A percentile compares a stretch with the other conserved stretches of the same genome.
Conservation (phyloP, 2,113 vertebrate species). For the Hystrix brachyura region DNA sequence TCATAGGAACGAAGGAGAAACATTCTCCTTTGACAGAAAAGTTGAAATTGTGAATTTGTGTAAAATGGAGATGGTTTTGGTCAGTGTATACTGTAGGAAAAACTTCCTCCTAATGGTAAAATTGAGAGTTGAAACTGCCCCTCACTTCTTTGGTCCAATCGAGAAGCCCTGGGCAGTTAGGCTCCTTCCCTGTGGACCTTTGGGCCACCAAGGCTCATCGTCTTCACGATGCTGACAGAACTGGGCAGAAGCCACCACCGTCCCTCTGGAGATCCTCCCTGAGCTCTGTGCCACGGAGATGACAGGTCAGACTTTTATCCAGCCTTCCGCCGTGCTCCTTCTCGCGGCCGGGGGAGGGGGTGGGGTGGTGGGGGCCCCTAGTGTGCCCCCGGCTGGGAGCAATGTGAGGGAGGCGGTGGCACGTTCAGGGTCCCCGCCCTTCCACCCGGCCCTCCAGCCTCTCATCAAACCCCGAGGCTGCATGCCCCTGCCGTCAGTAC, state of each 20-base stretch:
- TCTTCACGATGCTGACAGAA: neutral
- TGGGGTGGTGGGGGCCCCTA: too few relatives aligned
- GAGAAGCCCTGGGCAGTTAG: neutral
- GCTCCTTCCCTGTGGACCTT: neutral
- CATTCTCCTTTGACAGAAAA: neutral
- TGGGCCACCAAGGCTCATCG: too few relatives aligned
- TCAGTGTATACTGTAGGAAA: neutral
- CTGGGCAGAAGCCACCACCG: neutral
- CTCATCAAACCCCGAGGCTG: too few relatives aligned
- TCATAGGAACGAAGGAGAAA: neutral
- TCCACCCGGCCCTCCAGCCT: neutral
- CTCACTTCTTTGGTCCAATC: neutral
- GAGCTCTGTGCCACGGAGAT: neutral
- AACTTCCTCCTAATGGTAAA: neutral
- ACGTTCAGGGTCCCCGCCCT: too few relatives aligned
- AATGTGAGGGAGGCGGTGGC: neutral
- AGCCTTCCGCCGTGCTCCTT: neutral
- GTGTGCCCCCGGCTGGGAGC: neutral
- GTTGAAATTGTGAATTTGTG: neutral
- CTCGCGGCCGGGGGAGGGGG: too few relatives aligned
- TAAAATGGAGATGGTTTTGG: neutral
- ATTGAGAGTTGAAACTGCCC: neutral
- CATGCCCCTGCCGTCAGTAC: neutral
- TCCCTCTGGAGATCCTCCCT: neutral
- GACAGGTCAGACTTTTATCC: neutral